Base-by-base conservation (phyloP, 1,140 invertebrate genomes). In the Alviniconcha marisindica region DNA sequence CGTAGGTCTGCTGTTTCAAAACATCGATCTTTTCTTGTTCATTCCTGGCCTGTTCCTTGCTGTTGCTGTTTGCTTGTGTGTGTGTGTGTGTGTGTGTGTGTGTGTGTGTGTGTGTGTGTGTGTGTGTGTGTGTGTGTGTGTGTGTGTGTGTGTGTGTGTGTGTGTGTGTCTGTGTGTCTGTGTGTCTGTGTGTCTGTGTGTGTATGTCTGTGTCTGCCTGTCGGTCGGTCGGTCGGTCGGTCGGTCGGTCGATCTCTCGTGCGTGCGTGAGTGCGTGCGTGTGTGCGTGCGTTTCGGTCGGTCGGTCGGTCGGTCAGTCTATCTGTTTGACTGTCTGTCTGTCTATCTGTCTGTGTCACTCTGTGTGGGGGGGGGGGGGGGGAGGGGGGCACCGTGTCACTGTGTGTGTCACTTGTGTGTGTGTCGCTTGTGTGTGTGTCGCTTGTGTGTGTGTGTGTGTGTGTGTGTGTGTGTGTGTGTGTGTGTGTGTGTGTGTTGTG, bases 101-200 rank as follows among this genome's bases (percentile, higher is more conserved):
- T 24, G 10, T 60, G 56, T 60, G 56, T 60, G 56, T 60, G 56
- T 60, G 56, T 60, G 56, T 60, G 56, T 60, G 56, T 60, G 56
- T 60, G 56, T 24, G 56, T 60, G 56, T 24, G 56, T 24, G 56
- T 24, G 56, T 24, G 56, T 24, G 56, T 60, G 31, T 18, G 63
- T 33, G 63, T 33, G 63, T 69, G 63, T 69, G 63, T 69, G 63
- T 69, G 63, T 33, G 31, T 69, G 63, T 69, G 63, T 69, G 63
- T 69, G 63, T 69, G 63, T 33, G 63, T 28, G 28, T 7, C 21
- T 31, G 63, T 69, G 5, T 69, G 28, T 36, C n/a, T 31, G 28
- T 69, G 63, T 69, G 28, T 28, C 21, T 33, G 28, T 33, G 28
- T 69, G 63, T 33, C 21, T 69, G 3, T 69, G 28, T 36, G 63